Evolutionary conservation across 1,140 invertebrate genomes (phyloP), one percentile per base, ranked within the genome.

Genomic region (Caenorhabditis inopinata): DNA sequence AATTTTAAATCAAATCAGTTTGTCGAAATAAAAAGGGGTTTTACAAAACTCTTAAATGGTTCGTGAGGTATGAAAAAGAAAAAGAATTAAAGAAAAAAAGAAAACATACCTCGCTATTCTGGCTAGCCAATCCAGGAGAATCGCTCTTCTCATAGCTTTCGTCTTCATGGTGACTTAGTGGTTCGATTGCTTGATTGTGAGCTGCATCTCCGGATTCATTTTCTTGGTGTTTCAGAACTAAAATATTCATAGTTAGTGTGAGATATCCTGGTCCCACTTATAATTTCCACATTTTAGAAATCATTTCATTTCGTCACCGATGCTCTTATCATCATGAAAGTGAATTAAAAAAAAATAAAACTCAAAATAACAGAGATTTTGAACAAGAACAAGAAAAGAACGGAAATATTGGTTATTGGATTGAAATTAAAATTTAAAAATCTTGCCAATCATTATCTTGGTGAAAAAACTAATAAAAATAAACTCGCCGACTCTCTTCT

Each of bases 61-160:
- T 25, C 32, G 11, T 68, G 58, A 23, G 58, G 38, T 29, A 38
- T 29, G 2, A 11, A 32, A 29, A 21, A 2, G 3, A 68, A 14
- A 68, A 25, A 7, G 5, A 7, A 7, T 25, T 68, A 6, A 42
- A 21, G 12, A 38, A 38, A 21, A 38, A 25, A 29, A 2, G 38
- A 68, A 9, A 9, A 38, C 58, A 32, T 42, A 68, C 58, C 58
- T 68, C 58, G n/a, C 58, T 68, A 42, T 68, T 68, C 58, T 42
- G 58, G n/a, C 58, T 68, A 68, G 35, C 58, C 58, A 42, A 38
- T 68, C 58, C 58, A 9, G 58, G 58, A 21, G 58, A 68, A 29
- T 25, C 58, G n/a, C 58, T 68, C 58, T 68, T 68, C 32, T 68
- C 58, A 18, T 68, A 68, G n/a, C 16, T 18, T 32, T 35, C 58